A percentile compares a stretch with the other conserved stretches of the same genome.
Conservation (phyloP, 2,113 vertebrate species). For the Ploceus nigricollis region DNA sequence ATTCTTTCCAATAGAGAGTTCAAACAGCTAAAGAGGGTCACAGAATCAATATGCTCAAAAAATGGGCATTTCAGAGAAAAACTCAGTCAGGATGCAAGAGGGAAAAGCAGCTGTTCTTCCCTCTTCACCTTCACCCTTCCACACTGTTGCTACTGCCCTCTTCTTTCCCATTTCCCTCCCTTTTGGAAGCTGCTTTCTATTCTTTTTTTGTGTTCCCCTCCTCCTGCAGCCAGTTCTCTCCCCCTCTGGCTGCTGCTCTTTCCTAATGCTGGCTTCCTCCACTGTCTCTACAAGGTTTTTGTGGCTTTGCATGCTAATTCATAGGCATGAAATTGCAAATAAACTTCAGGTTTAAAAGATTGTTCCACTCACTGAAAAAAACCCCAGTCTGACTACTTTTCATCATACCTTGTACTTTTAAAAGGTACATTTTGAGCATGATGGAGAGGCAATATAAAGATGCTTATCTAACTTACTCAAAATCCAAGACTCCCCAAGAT, state of each 20-base stretch:
- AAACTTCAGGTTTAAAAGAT: not conserved
- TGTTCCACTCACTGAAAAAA: not conserved
- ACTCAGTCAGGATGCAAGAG: not conserved
- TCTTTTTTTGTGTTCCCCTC: not conserved
- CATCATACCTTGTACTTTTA: not conserved
- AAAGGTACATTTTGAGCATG: not conserved
- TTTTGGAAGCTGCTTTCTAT: not conserved
- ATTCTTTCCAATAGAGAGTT: slow-evolving; percentile 27
- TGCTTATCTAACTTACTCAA: not conserved
- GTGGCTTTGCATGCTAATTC: slow-evolving; percentile 20
- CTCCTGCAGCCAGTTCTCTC: not conserved
- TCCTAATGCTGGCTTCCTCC: not conserved
- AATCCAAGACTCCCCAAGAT: not conserved
- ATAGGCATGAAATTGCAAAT: not conserved
- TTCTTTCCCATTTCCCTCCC: not conserved
- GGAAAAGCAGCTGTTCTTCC: slow-evolving; percentile 19
- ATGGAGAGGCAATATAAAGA: not conserved
- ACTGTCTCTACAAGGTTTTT: not conserved
- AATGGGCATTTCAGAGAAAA: slow-evolving; percentile 35
- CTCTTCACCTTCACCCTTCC: slow-evolving; percentile 53
- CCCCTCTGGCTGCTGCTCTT: not conserved
- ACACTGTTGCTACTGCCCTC: slow-evolving; percentile 11
- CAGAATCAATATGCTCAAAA: slow-evolving; percentile 48
- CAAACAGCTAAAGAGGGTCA: slow-evolving; percentile 47
- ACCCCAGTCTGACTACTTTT: not conserved